Conservation (phyloP, 2,888 invertebrate species). For the Ophion ellenae region DNA sequence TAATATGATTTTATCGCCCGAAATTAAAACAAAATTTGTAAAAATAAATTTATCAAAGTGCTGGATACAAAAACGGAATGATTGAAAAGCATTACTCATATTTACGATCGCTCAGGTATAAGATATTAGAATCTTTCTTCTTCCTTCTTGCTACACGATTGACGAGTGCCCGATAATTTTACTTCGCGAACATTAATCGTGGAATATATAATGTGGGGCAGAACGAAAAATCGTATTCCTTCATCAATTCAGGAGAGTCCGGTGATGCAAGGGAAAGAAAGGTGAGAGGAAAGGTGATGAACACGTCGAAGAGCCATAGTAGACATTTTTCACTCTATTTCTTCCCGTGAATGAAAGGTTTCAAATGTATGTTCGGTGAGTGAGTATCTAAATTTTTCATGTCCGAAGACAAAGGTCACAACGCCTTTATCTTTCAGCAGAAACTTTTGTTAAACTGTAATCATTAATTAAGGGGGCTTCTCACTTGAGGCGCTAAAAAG, state of each 20-base stretch:
- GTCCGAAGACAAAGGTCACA: no score
- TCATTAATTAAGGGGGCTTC: no score
- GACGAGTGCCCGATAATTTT: conserved; percentile 7
- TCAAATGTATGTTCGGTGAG: no score
- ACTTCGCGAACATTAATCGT: not conserved
- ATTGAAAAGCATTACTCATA: no score
- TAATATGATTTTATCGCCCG: not conserved
- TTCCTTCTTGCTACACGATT: not conserved
- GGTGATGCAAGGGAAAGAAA: not conserved
- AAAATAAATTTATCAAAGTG: no score
- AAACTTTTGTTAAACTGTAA: no score
- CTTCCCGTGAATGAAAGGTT: not conserved
- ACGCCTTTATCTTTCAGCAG: no score
- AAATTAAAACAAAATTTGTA: no score
- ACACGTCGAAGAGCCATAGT: conserved; percentile 30
- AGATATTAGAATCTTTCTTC: not conserved
- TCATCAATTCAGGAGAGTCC: no score
- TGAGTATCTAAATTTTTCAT: no score
- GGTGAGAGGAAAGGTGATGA: conserved; percentile 33
- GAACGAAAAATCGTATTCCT: conserved; percentile 18
- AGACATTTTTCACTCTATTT: not conserved
- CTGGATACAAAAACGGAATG: no score
- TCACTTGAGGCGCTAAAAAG: no score
- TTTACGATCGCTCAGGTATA: not conserved
- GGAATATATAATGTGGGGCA: conserved; percentile 16